Percentiles rank a stretch among this genome's conserved stretches.
These are phyloP conservation scores for Parambassis ranga DNA, from an alignment of 2,797 vertebrate species.

Conservation along the genomic window DNA sequence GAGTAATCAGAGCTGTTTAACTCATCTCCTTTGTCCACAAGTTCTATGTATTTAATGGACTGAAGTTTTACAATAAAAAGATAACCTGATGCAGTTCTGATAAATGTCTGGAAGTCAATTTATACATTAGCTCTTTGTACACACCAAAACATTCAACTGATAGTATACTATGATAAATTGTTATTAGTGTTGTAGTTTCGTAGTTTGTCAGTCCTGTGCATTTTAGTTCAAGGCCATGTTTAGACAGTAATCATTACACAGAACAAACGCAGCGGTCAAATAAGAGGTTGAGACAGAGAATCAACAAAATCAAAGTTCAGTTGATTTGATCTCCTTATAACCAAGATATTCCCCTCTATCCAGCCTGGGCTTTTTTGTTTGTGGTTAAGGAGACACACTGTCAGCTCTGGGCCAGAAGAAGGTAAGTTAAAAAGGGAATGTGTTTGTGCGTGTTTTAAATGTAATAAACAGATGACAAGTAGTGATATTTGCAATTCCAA, in stretches of 20 bases:
- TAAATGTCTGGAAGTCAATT: background rate
- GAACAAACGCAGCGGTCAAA: slow-evolving; percentile 45
- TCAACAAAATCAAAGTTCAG: slow-evolving; percentile 68
- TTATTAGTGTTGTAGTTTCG: no score
- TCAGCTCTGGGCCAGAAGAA: background rate
- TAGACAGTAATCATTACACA: slow-evolving; percentile 34
- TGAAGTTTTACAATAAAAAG: background rate
- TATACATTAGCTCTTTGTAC: background rate
- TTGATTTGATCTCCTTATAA: slow-evolving; percentile 14
- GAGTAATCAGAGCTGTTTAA: no score
- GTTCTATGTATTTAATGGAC: background rate
- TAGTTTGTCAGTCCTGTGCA: background rate
- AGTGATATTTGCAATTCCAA: no score
- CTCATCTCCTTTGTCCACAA: no score
- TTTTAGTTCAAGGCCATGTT: background rate
- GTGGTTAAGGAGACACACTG: background rate
- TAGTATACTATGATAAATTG: no score
- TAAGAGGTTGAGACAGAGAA: slow-evolving; percentile 15
- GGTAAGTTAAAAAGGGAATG: slow-evolving; percentile 41
- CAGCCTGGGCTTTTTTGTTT: slow-evolving; percentile 6
- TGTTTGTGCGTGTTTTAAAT: no score
- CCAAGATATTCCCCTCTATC: background rate
- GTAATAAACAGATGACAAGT: no score
- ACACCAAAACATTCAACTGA: background rate
- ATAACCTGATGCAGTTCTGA: background rate